Evolutionary conservation across 2,797 vertebrate species (phyloP).

Genomic region (Bradypus variegatus): DNA sequence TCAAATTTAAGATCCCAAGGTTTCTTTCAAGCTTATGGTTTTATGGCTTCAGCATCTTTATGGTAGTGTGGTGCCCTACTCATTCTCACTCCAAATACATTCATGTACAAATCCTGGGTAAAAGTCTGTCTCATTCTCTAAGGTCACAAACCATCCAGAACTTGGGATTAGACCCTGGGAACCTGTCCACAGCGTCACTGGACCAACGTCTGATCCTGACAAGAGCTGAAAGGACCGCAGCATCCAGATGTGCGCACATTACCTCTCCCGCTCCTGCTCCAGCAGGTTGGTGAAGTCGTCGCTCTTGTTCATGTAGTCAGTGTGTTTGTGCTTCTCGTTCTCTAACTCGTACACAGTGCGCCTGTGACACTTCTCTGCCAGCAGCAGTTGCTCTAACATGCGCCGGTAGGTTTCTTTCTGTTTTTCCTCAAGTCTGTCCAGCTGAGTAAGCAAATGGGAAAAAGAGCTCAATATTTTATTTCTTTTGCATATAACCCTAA

Average conservation of each 20-base stretch:
- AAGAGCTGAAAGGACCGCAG: rapidly evolving
- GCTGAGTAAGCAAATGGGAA: slow-evolving; percentile 70
- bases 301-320: slow-evolving; percentile 96
- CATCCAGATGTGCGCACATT: slow-evolving; percentile 33
- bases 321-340: slow-evolving; percentile 90
- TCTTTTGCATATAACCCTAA: background rate
- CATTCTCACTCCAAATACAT: background rate
- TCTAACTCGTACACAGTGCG: slow-evolving; percentile 91
- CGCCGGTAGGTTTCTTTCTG: slow-evolving; percentile 94
- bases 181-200: background rate
- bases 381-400: slow-evolving; percentile 95
- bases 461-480: background rate
- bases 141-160: background rate
- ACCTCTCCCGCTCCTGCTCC: slow-evolving; percentile 97
- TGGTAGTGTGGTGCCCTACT: background rate
- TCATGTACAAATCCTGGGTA: background rate
- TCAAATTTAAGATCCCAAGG: background rate
- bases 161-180: background rate
- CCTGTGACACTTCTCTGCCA: slow-evolving; percentile 94
- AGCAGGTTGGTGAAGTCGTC: slow-evolving; percentile 97
- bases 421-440: slow-evolving; percentile 93
- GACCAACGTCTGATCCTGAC: background rate
- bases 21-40: background rate
- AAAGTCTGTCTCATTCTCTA: background rate
- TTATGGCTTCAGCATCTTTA: background rate